Evolutionary conservation across 2,113 vertebrate species (phyloP).

Genomic region (Neolamprologus sp.): DNA sequence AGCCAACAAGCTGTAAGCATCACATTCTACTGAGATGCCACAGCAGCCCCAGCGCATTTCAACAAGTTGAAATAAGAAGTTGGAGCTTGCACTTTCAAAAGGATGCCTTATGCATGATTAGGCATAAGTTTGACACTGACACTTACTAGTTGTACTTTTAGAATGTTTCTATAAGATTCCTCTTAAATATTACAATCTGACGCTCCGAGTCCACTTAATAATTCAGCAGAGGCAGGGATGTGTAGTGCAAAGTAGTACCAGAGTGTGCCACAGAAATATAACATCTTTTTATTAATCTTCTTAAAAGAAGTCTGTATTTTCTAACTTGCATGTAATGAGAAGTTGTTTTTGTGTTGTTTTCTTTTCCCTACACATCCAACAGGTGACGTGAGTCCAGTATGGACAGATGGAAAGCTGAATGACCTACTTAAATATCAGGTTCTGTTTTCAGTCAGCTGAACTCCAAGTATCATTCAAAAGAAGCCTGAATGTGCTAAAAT

Average conservation of each 20-base stretch:
- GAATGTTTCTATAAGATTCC: not conserved
- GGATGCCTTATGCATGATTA: not conserved
- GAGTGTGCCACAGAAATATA: not conserved
- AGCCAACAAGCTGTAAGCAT: not conserved
- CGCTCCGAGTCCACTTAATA: not conserved
- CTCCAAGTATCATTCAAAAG: not conserved
- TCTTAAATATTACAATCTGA: not conserved
- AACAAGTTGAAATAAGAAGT: not conserved
- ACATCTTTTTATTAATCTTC: not conserved
- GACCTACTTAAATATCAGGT: slow-evolving; percentile 38
- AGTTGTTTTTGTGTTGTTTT: not conserved
- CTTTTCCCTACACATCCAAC: not conserved
- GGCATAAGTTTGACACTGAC: not conserved
- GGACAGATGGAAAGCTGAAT: slow-evolving; percentile 39
- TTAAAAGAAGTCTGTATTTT: not conserved
- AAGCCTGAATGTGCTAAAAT: not conserved
- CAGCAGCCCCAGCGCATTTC: not conserved
- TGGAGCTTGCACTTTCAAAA: not conserved
- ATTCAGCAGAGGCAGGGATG: not conserved
- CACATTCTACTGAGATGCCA: not conserved
- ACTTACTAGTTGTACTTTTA: not conserved
- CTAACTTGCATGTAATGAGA: not conserved
- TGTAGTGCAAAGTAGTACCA: not conserved
- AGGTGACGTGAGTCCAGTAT: not conserved
- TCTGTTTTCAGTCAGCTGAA: slow-evolving; percentile 4